Conservation (phyloP, 2,113 vertebrate genomes). For the Willisornis vidua region DNA sequence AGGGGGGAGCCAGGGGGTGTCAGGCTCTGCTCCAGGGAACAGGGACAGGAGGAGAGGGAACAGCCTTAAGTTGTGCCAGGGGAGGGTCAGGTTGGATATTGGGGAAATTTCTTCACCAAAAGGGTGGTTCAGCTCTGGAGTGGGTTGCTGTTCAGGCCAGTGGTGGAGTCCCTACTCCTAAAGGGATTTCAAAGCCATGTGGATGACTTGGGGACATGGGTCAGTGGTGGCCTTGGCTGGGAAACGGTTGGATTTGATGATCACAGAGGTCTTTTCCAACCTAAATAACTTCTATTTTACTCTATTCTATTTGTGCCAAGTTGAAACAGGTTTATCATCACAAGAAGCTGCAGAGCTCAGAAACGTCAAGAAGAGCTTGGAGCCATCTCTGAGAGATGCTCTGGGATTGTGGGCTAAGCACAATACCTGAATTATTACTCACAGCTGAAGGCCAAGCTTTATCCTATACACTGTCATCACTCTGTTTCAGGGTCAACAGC, state of each 20-base stretch:
- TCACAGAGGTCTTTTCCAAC: not conserved
- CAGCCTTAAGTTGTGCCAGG: accelerated
- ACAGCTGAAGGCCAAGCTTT: not conserved
- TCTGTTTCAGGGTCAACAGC: slow-evolving; percentile 5
- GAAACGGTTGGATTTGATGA: not conserved
- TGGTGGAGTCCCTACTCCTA: not conserved
- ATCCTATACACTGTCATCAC: not conserved
- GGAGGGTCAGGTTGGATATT: not conserved
- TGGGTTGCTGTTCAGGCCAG: not conserved
- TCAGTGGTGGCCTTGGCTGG: not conserved
- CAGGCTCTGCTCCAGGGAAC: not conserved
- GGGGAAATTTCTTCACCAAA: not conserved
- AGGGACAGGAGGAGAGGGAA: not conserved
- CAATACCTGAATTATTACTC: not conserved
- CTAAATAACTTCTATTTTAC: not conserved
- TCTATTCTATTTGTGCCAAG: not conserved
- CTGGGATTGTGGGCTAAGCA: not conserved
- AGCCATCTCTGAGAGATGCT: not conserved
- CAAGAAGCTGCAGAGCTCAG: not conserved
- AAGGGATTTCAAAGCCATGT: not conserved
- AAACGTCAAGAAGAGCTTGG: not conserved
- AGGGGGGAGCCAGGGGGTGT: accelerated
- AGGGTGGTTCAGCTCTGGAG: not conserved
- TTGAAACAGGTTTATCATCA: not conserved
- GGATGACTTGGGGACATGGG: not conserved